Conservation (phyloP, 2,797 vertebrate species). For the Aplochiton taeniatus region DNA sequence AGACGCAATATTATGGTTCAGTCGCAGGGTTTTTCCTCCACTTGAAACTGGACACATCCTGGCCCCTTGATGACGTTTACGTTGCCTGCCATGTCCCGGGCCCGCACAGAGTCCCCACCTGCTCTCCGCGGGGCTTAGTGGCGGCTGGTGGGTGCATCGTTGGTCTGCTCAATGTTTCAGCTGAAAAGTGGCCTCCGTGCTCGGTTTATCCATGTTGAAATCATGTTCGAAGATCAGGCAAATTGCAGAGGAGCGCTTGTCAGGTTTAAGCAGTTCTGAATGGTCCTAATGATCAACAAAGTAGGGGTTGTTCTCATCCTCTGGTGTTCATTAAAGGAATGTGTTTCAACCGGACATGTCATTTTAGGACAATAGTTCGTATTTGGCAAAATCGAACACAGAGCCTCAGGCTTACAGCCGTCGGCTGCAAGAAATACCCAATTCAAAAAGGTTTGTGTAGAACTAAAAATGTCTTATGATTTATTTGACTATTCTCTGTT, state of each 20-base stretch:
- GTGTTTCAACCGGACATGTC: constrained; percentile 35
- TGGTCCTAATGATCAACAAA: constrained; percentile 26
- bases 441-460: constrained; percentile 44
- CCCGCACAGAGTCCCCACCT: constrained; percentile 42
- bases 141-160: not conserved
- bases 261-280: too few species aligned
- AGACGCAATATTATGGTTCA: constrained; percentile 31
- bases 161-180: not conserved
- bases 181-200: too few species aligned
- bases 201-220: too few species aligned
- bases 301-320: constrained; percentile 35
- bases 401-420: constrained; percentile 25
- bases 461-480: constrained; percentile 47
- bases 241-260: too few species aligned
- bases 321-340: constrained; percentile 59
- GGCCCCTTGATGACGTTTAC: constrained; percentile 20
- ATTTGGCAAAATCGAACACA: constrained; percentile 30
- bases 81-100: constrained; percentile 21
- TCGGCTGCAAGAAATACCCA: constrained; percentile 38
- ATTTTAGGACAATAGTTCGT: constrained; percentile 44
- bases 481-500: constrained; percentile 2
- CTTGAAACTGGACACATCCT: constrained; percentile 46
- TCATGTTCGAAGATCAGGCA: too few species aligned
- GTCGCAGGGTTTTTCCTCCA: constrained; percentile 22
- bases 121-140: constrained; percentile 21